phyloP scores from a whole-genome alignment of 2,888 invertebrate genomes.

The Caenorhabditis sp. region DNA sequence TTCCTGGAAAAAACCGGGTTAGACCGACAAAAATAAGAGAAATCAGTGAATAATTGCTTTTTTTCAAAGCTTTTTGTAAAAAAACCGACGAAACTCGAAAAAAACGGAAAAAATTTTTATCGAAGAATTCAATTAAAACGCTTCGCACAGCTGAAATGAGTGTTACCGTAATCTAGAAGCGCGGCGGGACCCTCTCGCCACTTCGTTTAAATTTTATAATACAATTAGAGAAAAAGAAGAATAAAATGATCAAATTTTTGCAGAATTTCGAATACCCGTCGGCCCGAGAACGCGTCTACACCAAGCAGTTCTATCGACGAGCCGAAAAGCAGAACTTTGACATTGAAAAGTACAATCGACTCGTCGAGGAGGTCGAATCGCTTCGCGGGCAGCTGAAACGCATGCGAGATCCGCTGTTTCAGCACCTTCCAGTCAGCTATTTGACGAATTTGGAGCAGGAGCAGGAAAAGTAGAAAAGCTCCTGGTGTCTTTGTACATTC shows the following conservation, averaged over 20 bases:
- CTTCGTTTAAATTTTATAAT: too few species aligned
- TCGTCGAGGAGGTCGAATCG: slow-evolving; percentile 73
- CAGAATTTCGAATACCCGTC: slow-evolving; percentile 81
- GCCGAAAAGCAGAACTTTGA: slow-evolving; percentile 77
- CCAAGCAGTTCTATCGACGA: slow-evolving; percentile 79
- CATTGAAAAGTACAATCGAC: slow-evolving; percentile 76
- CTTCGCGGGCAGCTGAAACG: slow-evolving; percentile 74
- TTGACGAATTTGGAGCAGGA: slow-evolving; percentile 69
- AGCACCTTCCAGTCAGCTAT: slow-evolving; percentile 79
- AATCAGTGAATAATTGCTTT: too few species aligned
- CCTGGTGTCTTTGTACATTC: slow-evolving; percentile 46
- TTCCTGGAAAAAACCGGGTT: too few species aligned
- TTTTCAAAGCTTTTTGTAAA: too few species aligned
- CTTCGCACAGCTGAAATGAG: too few species aligned
- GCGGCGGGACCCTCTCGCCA: too few species aligned
- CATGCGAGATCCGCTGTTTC: slow-evolving; percentile 79
- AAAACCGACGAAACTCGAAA: too few species aligned
- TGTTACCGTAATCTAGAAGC: too few species aligned
- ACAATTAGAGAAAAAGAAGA: too few species aligned
- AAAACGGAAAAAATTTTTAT: too few species aligned
- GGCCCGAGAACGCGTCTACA: slow-evolving; percentile 76
- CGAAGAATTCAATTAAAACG: too few species aligned
- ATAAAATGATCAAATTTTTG: slow-evolving; percentile 47
- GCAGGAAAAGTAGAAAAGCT: background rate
- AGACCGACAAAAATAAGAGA: too few species aligned